These are phyloP conservation scores for Tetheella fluctuosa DNA, from an alignment of 2,888 invertebrate genomes.

Conservation along the genomic window DNA sequence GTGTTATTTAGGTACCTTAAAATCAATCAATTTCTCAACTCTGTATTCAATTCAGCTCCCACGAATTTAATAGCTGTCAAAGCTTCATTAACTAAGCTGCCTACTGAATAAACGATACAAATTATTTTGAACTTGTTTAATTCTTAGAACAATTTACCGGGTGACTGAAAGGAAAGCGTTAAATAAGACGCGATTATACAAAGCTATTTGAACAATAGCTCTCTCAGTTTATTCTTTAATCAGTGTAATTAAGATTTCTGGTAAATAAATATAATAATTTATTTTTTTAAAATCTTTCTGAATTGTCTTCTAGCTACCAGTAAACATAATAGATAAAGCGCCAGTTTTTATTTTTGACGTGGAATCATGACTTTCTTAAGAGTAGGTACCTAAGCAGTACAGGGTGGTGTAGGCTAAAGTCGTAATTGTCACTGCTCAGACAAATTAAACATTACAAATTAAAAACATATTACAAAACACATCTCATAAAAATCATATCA, in stretches of 20 bases:
- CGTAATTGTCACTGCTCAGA: too few relatives aligned
- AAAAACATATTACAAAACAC: too few relatives aligned
- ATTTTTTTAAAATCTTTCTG: too few relatives aligned
- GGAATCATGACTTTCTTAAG: too few relatives aligned
- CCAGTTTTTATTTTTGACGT: too few relatives aligned
- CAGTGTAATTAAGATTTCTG: neutral
- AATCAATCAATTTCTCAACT: neutral
- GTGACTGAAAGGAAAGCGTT: neutral
- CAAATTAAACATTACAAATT: too few relatives aligned
- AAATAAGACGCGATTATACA: neutral
- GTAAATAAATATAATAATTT: too few relatives aligned
- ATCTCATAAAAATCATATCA: too few relatives aligned
- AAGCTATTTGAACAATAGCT: conserved; percentile 1
- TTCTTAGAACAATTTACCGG: conserved; percentile 1
- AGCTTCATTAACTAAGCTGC: neutral
- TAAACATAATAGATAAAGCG: too few relatives aligned
- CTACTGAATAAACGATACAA: neutral
- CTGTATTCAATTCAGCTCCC: neutral
- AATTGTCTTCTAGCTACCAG: too few relatives aligned
- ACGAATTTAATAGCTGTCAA: neutral
- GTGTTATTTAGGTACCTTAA: neutral
- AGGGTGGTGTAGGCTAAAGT: too few relatives aligned
- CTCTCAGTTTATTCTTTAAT: neutral
- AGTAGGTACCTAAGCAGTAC: too few relatives aligned
- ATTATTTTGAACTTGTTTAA: neutral